These are phyloP conservation scores for Aurelia sp. DNA, from an alignment of 30 jellyfish, hydroid and myxozoan genomes.

Conservation along the genomic window DNA sequence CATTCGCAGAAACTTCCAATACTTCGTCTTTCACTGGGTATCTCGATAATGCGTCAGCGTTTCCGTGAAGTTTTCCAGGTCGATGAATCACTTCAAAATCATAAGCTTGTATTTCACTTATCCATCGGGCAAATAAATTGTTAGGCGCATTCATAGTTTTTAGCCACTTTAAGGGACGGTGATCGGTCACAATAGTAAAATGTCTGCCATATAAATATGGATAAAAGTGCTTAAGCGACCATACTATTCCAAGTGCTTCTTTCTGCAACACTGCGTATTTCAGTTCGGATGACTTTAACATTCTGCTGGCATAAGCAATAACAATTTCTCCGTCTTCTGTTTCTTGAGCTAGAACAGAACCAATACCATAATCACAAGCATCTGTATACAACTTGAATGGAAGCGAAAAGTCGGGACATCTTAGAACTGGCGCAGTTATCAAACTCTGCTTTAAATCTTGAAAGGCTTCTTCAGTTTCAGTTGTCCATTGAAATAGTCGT, in stretches of 20 bases:
- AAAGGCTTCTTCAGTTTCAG: background rate
- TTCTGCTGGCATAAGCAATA: constrained; percentile 56
- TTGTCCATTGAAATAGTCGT: constrained; percentile 10
- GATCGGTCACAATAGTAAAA: constrained; percentile 54
- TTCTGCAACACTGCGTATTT: constrained; percentile 54
- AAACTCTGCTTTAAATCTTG: constrained; percentile 17
- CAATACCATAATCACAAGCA: constrained; percentile 63
- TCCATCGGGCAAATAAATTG: constrained; percentile 77
- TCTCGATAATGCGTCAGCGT: constrained; percentile 64
- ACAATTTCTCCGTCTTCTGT: constrained; percentile 52
- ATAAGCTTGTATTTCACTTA: constrained; percentile 57
- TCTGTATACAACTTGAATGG: constrained; percentile 59
- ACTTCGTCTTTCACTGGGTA: constrained; percentile 52
- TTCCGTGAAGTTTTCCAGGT: constrained; percentile 67
- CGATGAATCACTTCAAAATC: constrained; percentile 55
- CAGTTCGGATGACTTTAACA: constrained; percentile 39
- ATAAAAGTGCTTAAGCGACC: constrained; percentile 56
- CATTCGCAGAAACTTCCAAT: constrained; percentile 2
- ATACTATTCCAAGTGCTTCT: constrained; percentile 64
- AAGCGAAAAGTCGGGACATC: constrained; percentile 51
- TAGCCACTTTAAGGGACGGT: constrained; percentile 63
- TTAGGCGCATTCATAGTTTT: constrained; percentile 61
- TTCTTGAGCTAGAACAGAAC: constrained; percentile 68
- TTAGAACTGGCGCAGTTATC: constrained; percentile 47
- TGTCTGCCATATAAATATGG: constrained; percentile 67